These are phyloP conservation scores for Litoditis marina DNA, from an alignment of 2,888 invertebrate species.

Conservation along the genomic window DNA sequence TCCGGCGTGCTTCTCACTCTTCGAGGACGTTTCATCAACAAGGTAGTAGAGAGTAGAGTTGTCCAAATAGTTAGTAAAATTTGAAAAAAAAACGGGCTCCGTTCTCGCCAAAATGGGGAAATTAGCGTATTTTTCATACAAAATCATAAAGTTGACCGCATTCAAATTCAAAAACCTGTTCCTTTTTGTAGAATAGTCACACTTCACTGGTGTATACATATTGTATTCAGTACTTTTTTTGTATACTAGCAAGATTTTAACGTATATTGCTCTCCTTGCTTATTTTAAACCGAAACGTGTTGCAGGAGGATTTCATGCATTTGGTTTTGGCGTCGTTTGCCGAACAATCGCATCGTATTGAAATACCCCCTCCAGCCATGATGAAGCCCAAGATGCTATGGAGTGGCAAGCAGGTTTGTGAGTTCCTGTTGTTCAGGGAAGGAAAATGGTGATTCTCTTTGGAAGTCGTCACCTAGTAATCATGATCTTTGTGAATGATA, in stretches of 20 bases:
- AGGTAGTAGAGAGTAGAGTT: too few species aligned
- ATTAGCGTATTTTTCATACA: neutral
- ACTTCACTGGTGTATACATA: too few species aligned
- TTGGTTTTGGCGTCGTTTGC: conserved; percentile 79
- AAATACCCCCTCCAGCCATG: conserved; percentile 76
- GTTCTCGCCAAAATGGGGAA: too few species aligned
- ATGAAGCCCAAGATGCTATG: conserved; percentile 80
- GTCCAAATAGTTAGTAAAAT: too few species aligned
- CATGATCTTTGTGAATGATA: conserved; percentile 8
- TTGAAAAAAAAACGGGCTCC: too few species aligned
- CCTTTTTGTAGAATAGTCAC: neutral
- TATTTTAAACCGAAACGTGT: neutral
- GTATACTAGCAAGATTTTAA: too few species aligned
- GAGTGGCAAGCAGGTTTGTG: conserved; percentile 85
- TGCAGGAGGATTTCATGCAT: conserved; percentile 79
- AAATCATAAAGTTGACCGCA: neutral
- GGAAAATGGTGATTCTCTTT: too few species aligned
- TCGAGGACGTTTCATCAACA: conserved; percentile 80
- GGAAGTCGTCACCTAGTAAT: too few species aligned
- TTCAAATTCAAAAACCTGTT: neutral
- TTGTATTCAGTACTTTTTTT: too few species aligned
- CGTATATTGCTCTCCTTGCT: too few species aligned
- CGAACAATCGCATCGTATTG: conserved; percentile 64
- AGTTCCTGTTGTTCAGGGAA: neutral
- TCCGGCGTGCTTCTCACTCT: conserved; percentile 85